Evolutionary conservation across 2,888 invertebrate genomes (phyloP).

Genomic region (Tridacna crocea): DNA sequence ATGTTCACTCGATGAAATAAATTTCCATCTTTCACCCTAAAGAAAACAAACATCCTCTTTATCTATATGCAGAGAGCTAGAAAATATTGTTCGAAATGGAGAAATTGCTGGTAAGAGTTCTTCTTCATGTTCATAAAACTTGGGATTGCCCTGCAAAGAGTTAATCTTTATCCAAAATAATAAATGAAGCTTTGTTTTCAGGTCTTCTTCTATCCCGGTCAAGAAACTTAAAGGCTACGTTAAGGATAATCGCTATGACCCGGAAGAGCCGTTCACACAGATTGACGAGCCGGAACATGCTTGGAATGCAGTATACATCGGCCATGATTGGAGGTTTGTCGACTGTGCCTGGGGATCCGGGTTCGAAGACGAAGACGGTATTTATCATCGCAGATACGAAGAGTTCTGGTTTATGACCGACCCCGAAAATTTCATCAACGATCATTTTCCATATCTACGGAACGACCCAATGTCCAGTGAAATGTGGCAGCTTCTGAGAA

Average conservation of each 20-base stretch:
- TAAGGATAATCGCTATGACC: slow-evolving; percentile 59
- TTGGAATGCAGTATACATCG: slow-evolving; percentile 64
- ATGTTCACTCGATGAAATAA: too few relatives aligned
- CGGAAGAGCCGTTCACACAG: slow-evolving; percentile 56
- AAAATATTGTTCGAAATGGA: too few relatives aligned
- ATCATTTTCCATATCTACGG: slow-evolving; percentile 62
- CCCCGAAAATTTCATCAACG: slow-evolving; percentile 65
- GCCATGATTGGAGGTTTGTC: slow-evolving; percentile 64
- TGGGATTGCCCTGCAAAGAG: too few relatives aligned
- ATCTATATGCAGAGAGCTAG: too few relatives aligned
- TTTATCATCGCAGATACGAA: slow-evolving; percentile 55
- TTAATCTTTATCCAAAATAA: too few relatives aligned
- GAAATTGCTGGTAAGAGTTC: too few relatives aligned
- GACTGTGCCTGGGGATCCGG: slow-evolving; percentile 68
- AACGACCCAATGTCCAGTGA: slow-evolving; percentile 60
- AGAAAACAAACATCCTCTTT: too few relatives aligned
- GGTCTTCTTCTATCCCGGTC: slow-evolving; percentile 54
- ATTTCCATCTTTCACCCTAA: too few relatives aligned
- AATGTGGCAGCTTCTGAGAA: slow-evolving; percentile 61
- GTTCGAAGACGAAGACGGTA: slow-evolving; percentile 55
- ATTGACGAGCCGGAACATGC: slow-evolving; percentile 62
- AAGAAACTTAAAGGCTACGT: slow-evolving; percentile 63
- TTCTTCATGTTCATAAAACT: too few relatives aligned
- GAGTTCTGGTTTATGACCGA: slow-evolving; percentile 68
- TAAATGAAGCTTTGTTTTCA: slow-evolving; percentile 4